phyloP scores from a whole-genome alignment of 1,140 invertebrate species.

The Pseudoatta argentina region DNA sequence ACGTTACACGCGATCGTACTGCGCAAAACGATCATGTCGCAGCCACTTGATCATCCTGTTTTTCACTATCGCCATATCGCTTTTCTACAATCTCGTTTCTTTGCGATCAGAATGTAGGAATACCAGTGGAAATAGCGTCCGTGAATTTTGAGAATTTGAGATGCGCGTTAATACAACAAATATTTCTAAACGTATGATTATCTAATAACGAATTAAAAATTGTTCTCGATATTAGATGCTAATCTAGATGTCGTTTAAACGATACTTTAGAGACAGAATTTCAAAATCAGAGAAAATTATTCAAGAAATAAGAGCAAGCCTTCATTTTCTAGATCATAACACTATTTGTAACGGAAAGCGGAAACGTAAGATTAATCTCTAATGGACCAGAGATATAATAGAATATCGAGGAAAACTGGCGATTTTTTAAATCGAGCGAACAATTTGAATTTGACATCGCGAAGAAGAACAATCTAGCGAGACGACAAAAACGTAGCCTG shows the following conservation, averaged over 20 bases:
- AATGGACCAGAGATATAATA: neutral
- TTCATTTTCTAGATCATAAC: neutral
- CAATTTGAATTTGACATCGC: neutral
- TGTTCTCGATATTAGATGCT: neutral
- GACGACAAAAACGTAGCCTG: neutral
- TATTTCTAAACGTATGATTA: too few species aligned
- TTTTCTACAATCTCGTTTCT: conserved; percentile 48
- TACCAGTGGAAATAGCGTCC: too few species aligned
- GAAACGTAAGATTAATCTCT: neutral
- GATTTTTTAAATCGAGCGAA: neutral
- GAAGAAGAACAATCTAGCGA: neutral
- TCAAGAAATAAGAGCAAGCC: neutral
- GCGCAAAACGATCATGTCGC: conserved; percentile 76
- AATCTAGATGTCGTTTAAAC: too few species aligned
- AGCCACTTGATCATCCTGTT: conserved; percentile 83
- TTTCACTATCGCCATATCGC: conserved; percentile 62
- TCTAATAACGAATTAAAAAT: neutral
- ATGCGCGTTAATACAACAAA: neutral
- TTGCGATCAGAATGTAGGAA: neutral
- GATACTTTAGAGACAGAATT: neutral
- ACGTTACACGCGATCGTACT: conserved; percentile 78
- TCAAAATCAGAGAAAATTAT: neutral
- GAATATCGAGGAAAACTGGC: conserved; percentile 5
- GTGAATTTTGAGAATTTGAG: neutral
- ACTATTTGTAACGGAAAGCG: neutral